Percentiles rank a stretch among this genome's conserved stretches.
phyloP scores from a whole-genome alignment of 2,113 vertebrate species.

The Tretioscincus oriximinensis region DNA sequence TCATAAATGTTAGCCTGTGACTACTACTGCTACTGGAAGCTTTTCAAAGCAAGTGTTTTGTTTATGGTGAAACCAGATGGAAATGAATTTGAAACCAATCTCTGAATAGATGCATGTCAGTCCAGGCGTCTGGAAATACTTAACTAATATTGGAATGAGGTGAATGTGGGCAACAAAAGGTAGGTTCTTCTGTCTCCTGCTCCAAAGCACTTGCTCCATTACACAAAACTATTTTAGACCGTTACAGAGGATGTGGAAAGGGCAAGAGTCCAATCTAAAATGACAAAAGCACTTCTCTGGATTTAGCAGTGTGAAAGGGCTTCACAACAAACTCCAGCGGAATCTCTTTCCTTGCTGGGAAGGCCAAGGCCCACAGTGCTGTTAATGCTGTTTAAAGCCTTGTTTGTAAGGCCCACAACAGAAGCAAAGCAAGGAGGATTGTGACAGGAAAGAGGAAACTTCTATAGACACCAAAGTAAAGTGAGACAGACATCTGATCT shows the following conservation, averaged over 20 bases:
- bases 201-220: neutral
- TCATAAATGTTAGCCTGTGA: too few relatives aligned
- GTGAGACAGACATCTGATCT: neutral
- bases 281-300: neutral
- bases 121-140: neutral
- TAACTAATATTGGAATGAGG: neutral
- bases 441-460: too few relatives aligned
- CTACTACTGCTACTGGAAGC: too few relatives aligned
- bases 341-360: neutral
- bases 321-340: neutral
- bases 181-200: neutral
- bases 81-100: neutral
- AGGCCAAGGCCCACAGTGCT: neutral
- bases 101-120: neutral
- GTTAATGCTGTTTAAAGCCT: neutral
- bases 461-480: neutral
- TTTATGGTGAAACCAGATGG: neutral
- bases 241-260: neutral
- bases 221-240: neutral
- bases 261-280: neutral
- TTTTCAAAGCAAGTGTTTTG: neutral
- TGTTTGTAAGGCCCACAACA: too few relatives aligned
- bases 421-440: neutral
- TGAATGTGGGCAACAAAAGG: neutral
- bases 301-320: neutral